Base-by-base conservation (phyloP, 2,888 invertebrate genomes). In the Endotricha flammealis region DNA sequence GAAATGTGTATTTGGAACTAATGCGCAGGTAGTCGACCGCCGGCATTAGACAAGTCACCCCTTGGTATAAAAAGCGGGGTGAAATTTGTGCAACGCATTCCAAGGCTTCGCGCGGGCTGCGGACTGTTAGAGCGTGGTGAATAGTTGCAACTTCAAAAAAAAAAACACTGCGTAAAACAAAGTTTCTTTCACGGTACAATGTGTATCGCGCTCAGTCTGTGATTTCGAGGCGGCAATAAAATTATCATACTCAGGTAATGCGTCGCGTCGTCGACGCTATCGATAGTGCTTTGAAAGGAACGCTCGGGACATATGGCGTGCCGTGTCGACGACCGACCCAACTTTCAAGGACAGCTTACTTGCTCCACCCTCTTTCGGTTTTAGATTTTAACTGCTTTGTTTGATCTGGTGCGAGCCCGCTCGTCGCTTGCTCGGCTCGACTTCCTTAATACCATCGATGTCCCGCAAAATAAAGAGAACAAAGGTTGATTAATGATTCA, bases 81-180 rank as follows among this genome's bases (percentile, higher is more conserved):
- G 39, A 44, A 51, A 54, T 51, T 62, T 67, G 55, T 62, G 61
- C 64, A 67, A 72, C 49, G 53, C 53, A 57, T 61, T 60, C 55
- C 44, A 53, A 42, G 35, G 20, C 47, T 46, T 52, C 48, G 34
- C 36, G 39, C 32, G 16, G n/a, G 13, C 17, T 23, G 7, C 23
- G 23, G 23, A 29, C 14, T 31, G 28, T 23, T 10, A 16, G 17
- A 24, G 23, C 30, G 30, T 30, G 24, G 12, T 10, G 13, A 29
- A 13, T 22, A 17, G 14, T 28, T 29, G 13, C 35, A 4, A 8
- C 35, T 29, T 35, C 23, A 35, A 22, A 5, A 9, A 23, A 29
- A 29, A 37, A 32, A 28, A 27, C 17, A 28, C 24, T 28, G 12
- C 10, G 9, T 16, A 25, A 32, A 38, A 34, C 20, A 34, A 28